Evolutionary conservation across 2,888 invertebrate species (phyloP).

Genomic region (Isotomurus palustris): DNA sequence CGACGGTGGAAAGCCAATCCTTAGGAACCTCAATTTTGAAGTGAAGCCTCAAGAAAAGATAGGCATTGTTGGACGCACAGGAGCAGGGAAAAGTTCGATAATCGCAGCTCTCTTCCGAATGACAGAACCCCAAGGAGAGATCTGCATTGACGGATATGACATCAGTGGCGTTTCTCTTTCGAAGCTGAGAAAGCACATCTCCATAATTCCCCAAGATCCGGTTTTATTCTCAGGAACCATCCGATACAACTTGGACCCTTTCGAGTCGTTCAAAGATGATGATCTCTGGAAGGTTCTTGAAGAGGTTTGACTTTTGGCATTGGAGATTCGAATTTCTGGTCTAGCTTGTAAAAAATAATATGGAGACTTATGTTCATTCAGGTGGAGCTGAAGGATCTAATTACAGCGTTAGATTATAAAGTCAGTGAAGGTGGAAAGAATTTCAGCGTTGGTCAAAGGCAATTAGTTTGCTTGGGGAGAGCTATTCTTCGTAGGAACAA

Average conservation of each 20-base stretch:
- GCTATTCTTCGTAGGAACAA: constrained; percentile 29
- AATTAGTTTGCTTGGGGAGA: constrained; percentile 34
- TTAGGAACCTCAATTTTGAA: constrained; percentile 50
- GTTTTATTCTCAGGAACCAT: constrained; percentile 82
- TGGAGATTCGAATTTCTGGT: no score
- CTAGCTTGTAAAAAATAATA: background rate
- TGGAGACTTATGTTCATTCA: constrained; percentile 1
- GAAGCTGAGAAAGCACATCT: constrained; percentile 72
- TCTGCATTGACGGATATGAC: constrained; percentile 74
- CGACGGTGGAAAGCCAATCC: constrained; percentile 47
- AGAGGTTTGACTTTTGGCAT: constrained; percentile 55
- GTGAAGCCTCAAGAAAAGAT: constrained; percentile 53
- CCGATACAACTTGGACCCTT: constrained; percentile 85
- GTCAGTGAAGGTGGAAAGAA: constrained; percentile 27
- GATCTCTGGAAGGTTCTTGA: constrained; percentile 79
- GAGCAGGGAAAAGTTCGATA: constrained; percentile 83
- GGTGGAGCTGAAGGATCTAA: constrained; percentile 29
- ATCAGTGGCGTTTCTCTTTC: constrained; percentile 53
- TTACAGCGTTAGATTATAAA: constrained; percentile 25
- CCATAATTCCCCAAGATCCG: constrained; percentile 91
- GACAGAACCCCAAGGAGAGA: constrained; percentile 78
- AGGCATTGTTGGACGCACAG: constrained; percentile 49
- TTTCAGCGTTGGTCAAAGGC: constrained; percentile 30
- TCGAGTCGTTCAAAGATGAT: constrained; percentile 72
- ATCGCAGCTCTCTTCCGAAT: constrained; percentile 83